Conservation (phyloP, 2,797 vertebrate species). For the Pitangus sulphuratus region DNA sequence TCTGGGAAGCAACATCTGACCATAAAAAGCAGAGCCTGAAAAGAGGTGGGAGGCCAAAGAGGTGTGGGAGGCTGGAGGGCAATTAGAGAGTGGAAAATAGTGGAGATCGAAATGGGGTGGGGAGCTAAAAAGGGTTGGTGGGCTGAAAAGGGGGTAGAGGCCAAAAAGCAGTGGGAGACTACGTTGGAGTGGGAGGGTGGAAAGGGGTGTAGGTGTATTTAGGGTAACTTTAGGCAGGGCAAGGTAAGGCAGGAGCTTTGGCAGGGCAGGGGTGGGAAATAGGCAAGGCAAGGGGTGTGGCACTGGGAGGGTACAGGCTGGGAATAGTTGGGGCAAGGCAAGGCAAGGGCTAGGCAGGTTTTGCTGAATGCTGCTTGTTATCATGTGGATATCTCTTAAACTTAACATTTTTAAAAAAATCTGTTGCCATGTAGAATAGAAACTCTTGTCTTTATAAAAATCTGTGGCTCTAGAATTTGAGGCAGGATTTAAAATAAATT, state of each 20-base stretch:
- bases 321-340: neutral
- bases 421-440: neutral
- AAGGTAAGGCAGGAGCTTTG: neutral
- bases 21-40: too few relatives aligned
- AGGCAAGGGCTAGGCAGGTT: neutral
- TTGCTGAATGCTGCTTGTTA: neutral
- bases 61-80: neutral
- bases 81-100: neutral
- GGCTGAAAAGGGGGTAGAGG: neutral
- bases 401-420: rapidly evolving
- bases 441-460: neutral
- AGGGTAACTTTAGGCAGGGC: neutral
- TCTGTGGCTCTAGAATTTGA: neutral
- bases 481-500: neutral
- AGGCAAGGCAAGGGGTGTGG: neutral
- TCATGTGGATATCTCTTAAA: neutral
- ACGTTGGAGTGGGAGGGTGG: neutral
- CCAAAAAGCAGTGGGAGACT: neutral
- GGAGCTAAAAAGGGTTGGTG: neutral
- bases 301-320: neutral
- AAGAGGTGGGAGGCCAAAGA: neutral
- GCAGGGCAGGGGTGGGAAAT: neutral
- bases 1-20: neutral
- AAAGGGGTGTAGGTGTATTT: neutral
- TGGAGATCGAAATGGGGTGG: neutral